phyloP scores from a whole-genome alignment of 2,113 vertebrate species.

The Salvator merianae region DNA sequence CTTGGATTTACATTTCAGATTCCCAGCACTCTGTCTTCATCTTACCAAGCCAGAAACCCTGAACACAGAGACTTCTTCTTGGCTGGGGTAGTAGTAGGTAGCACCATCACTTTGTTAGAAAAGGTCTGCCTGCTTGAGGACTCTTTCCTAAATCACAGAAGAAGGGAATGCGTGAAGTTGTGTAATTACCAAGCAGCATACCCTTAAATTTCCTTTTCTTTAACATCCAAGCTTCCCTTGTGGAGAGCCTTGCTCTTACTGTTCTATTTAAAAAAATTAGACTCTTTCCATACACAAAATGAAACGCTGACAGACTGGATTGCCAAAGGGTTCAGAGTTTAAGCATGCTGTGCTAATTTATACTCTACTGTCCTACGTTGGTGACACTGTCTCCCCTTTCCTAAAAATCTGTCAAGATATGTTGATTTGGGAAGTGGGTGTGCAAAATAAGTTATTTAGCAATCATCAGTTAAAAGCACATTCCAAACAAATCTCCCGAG shows the following conservation, averaged over 20 bases:
- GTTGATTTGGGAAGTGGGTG: slow-evolving; percentile 20
- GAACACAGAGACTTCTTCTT: slow-evolving; percentile 41
- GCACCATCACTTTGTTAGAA: slow-evolving; percentile 53
- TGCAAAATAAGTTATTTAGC: neutral
- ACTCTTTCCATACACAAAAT: neutral
- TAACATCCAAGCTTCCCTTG: slow-evolving; percentile 33
- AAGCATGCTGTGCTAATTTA: slow-evolving; percentile 28
- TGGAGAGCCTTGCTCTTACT: neutral
- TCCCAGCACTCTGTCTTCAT: slow-evolving; percentile 3
- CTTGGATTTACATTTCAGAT: slow-evolving; percentile 48
- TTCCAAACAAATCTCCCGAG: neutral
- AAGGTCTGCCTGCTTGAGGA: slow-evolving; percentile 26
- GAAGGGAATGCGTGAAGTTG: slow-evolving; percentile 35
- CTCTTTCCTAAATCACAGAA: slow-evolving; percentile 61
- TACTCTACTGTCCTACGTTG: neutral
- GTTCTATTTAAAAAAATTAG: neutral
- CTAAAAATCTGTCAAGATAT: neutral
- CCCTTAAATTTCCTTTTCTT: slow-evolving; percentile 9
- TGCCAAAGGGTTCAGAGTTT: neutral
- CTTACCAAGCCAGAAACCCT: neutral
- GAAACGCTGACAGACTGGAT: neutral
- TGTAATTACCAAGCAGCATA: slow-evolving; percentile 8
- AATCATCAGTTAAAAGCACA: neutral
- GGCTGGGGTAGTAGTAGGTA: slow-evolving; percentile 56
- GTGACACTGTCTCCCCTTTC: neutral